phyloP scores from a whole-genome alignment of 1,140 invertebrate species.

The Drepana arcuata region DNA sequence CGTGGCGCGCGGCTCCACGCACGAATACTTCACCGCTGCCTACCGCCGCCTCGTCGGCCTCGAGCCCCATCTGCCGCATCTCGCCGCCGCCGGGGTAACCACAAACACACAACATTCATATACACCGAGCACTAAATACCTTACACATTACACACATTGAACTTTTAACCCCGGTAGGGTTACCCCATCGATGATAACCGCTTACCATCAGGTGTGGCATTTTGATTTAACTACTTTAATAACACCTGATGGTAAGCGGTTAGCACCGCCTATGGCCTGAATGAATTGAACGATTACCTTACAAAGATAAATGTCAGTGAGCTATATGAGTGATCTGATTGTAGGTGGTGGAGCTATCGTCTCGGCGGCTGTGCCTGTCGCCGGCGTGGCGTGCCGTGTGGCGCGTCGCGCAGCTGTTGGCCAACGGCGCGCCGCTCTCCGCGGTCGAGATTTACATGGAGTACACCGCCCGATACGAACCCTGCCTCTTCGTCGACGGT shows the following conservation, averaged over 20 bases:
- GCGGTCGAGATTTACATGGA: conserved; percentile 32
- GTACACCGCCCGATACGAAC: conserved; percentile 48
- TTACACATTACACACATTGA: too few species aligned
- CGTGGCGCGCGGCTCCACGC: conserved; percentile 51
- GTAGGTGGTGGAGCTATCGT: conserved; percentile 22
- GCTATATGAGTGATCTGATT: too few species aligned
- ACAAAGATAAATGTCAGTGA: too few species aligned
- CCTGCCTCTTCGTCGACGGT: conserved; percentile 38
- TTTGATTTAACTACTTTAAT: too few species aligned
- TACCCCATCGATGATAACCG: too few species aligned
- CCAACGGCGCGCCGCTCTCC: conserved; percentile 29
- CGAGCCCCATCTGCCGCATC: conserved; percentile 34
- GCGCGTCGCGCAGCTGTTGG: conserved; percentile 43
- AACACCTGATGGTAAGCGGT: too few species aligned
- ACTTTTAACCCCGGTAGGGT: too few species aligned
- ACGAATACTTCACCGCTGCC: conserved; percentile 52
- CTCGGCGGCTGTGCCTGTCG: conserved; percentile 34
- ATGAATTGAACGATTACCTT: too few species aligned
- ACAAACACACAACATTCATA: too few species aligned
- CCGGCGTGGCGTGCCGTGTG: conserved; percentile 53
- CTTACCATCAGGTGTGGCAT: too few species aligned
- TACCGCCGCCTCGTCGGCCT: conserved; percentile 34
- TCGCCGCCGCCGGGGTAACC: conserved; percentile 34
- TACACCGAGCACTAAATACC: too few species aligned
- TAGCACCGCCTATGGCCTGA: too few species aligned